Percentiles rank a stretch among this genome's conserved stretches.
These are phyloP conservation scores for Tetropium fuscum DNA, from an alignment of 2,888 invertebrate genomes.

Conservation along the genomic window DNA sequence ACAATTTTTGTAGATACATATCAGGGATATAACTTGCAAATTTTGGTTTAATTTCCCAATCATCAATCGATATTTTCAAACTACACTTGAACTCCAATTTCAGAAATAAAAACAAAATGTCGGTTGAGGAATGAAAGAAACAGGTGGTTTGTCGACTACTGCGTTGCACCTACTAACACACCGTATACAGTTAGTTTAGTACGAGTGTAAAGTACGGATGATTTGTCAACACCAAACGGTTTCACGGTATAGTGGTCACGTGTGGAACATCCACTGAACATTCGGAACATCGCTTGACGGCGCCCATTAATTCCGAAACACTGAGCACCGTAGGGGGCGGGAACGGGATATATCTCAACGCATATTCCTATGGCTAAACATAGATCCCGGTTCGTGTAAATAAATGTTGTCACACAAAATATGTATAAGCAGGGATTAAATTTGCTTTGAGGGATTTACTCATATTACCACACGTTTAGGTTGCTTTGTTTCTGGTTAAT, in stretches of 20 bases:
- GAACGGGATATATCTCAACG: conserved; percentile 35
- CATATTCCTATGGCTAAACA: conserved; percentile 23
- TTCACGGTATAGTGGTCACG: conserved; percentile 64
- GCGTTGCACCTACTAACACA: conserved; percentile 25
- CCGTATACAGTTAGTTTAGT: conserved; percentile 51
- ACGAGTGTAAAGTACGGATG: conserved; percentile 63
- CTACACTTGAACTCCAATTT: no score
- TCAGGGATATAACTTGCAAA: no score
- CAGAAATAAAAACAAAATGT: neutral
- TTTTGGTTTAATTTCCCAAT: no score
- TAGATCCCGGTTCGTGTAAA: conserved; percentile 21
- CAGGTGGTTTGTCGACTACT: conserved; percentile 22
- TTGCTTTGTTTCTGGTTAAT: conserved; percentile 19
- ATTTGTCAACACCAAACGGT: conserved; percentile 66
- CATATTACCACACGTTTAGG: conserved; percentile 12
- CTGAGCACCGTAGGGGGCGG: conserved; percentile 46
- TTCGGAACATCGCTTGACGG: conserved; percentile 45
- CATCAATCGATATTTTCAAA: no score
- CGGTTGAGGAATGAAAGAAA: conserved; percentile 10
- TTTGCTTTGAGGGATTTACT: conserved; percentile 21
- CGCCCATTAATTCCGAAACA: conserved; percentile 55
- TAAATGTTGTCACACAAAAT: conserved; percentile 26
- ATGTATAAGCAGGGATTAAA: conserved; percentile 25
- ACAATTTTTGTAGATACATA: no score
- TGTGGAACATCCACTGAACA: conserved; percentile 41